Conservation (phyloP, 1,140 invertebrate species). For the Bombus balteatus region DNA sequence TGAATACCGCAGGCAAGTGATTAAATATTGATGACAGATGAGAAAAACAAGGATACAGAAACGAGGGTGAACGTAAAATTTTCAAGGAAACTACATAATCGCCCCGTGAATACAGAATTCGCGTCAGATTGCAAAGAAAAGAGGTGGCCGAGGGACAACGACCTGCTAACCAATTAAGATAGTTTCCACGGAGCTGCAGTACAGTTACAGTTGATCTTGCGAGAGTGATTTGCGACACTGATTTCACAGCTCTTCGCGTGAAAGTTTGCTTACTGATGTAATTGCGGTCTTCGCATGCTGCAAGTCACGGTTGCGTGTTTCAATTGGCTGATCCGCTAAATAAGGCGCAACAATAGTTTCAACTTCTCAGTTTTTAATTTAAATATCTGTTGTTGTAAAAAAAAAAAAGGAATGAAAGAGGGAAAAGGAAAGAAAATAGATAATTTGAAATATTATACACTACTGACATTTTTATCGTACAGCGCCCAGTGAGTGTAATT, state of each 20-base stretch:
- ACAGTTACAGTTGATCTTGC: not conserved
- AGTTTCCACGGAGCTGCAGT: not conserved
- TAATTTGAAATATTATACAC: no score
- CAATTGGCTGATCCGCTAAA: not conserved
- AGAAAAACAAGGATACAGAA: not conserved
- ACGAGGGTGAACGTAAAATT: not conserved
- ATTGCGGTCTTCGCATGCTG: not conserved
- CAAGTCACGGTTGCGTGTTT: conserved; percentile 17
- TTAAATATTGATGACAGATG: not conserved
- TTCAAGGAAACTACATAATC: not conserved
- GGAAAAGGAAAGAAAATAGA: no score
- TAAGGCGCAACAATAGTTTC: no score
- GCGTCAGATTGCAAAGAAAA: no score
- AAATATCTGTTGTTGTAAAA: no score
- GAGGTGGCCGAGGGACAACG: not conserved
- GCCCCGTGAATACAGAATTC: not conserved
- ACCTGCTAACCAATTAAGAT: not conserved
- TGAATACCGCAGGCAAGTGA: not conserved
- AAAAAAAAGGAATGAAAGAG: no score
- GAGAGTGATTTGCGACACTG: conserved; percentile 8
- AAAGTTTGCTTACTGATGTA: conserved; percentile 27
- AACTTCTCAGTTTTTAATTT: no score
- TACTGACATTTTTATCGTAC: no score
- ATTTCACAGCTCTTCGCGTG: not conserved
- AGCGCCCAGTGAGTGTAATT: no score